phyloP scores from a whole-genome alignment of 2,888 invertebrate species.

The Lepidocyrtinus sp. region DNA sequence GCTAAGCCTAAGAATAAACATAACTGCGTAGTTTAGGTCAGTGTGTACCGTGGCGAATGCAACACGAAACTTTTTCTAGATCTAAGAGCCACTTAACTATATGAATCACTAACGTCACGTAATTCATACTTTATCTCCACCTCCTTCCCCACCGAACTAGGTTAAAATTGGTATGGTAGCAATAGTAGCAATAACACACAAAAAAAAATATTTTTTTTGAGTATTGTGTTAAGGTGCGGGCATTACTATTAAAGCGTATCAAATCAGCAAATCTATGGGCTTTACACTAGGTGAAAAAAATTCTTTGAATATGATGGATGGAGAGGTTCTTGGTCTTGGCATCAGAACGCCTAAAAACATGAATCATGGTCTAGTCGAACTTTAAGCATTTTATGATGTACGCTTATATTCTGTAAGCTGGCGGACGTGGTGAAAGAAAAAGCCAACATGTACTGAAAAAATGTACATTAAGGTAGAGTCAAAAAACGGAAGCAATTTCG shows the following conservation, averaged over 20 bases:
- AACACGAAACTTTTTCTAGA: too few species aligned
- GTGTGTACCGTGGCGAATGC: too few species aligned
- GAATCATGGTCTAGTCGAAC: neutral
- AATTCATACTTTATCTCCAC: neutral
- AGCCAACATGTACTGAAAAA: neutral
- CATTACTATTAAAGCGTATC: neutral
- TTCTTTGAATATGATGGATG: slow-evolving; percentile 40
- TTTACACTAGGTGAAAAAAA: slow-evolving; percentile 10
- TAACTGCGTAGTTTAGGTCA: too few species aligned
- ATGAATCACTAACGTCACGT: slow-evolving; percentile 9
- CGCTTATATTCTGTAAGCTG: slow-evolving; percentile 6
- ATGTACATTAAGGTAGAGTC: neutral
- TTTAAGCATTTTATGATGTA: neutral
- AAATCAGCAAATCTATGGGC: slow-evolving; percentile 14
- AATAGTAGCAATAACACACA: neutral
- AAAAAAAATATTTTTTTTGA: too few species aligned
- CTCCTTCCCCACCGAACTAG: neutral
- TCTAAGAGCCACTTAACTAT: too few species aligned
- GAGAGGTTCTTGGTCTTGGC: slow-evolving; percentile 33
- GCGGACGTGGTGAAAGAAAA: too few species aligned
- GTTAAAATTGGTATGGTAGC: neutral
- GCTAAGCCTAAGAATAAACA: too few species aligned
- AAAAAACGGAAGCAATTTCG: slow-evolving; percentile 53
- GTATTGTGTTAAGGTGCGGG: neutral
- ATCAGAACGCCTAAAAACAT: slow-evolving; percentile 12